Base-by-base conservation (phyloP, 1,140 invertebrate species). In the Pollicipes pollicipes region DNA sequence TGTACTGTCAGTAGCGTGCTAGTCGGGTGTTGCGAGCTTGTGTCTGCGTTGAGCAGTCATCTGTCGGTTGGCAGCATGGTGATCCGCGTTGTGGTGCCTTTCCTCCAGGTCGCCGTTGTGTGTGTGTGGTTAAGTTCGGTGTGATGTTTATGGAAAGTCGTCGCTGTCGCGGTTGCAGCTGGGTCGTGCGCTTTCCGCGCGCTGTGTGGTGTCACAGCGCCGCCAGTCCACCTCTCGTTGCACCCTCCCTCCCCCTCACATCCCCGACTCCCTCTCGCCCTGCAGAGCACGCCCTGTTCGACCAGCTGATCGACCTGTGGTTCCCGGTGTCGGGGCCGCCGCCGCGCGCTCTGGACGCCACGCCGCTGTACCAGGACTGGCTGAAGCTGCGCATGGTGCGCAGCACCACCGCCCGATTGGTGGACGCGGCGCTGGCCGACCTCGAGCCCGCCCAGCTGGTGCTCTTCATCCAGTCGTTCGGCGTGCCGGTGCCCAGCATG, bases 381-480 rank as follows among this genome's bases (percentile, higher is more conserved):
- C 82, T 97, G 73, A 94, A 95, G 77, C 80, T 97, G 0, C 84
- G 90, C 76, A 95, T 98, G 88, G 93, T 97, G 69, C 83, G 93
- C 17, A 95, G 91, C 0, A 88, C 87, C 64, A 88, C 94, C 29
- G 83, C 88, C 0, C 80, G 87, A 68, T 81, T 97, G 13, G 87
- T 97, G 24, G 89, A 93, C 76, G 90, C 90, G 13, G 93, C 92
- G 0, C 81, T 97, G 3, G 83, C 87, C 70, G 93, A 94, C 76
- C 79, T 97, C 30, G 91, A 95, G 70, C 88, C 91, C 0, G 85
- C 88, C 68, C 93, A 97, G 78, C 82, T 97, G n/a, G 88, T 97
- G 4, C 81, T 97, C 3, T 97, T 97, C 78, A 92, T 97, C 68
- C 94, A 97, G 79, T 95, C 92, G 24, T 97, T 97, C 80, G 95